Conservation (phyloP, 2,888 invertebrate species). For the Nomada flava region DNA sequence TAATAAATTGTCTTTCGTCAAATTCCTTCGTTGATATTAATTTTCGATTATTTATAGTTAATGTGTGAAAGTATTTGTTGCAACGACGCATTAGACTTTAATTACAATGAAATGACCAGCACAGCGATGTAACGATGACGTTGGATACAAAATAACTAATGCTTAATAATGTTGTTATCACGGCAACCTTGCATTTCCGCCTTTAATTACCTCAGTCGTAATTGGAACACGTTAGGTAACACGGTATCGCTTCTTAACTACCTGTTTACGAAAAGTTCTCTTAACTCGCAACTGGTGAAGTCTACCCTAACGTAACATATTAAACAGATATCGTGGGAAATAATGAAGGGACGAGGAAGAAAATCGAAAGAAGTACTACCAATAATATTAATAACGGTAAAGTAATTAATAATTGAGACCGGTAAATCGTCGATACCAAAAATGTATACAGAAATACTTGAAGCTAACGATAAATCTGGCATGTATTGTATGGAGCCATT, state of each 20-base stretch:
- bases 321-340: background rate
- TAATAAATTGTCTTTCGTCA: background rate
- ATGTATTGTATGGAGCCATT: no score
- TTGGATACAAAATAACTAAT: slow-evolving; percentile 43
- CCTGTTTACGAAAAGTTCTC: background rate
- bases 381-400: no score
- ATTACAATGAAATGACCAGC: slow-evolving; percentile 20
- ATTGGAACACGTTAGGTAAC: background rate
- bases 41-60: slow-evolving; percentile 13
- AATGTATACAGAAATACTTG: no score
- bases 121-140: slow-evolving; percentile 25
- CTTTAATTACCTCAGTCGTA: slow-evolving; percentile 23
- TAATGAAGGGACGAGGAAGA: no score
- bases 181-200: slow-evolving; percentile 24
- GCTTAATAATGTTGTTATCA: slow-evolving; percentile 50
- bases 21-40: background rate
- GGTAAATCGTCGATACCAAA: no score
- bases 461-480: no score
- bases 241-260: background rate
- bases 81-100: background rate
- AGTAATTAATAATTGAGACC: no score
- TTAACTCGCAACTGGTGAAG: background rate
- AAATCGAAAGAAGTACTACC: no score
- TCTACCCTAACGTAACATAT: background rate
- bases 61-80: background rate